Evolutionary conservation across 2,888 invertebrate genomes (phyloP), one percentile per base, ranked within the genome.

Genomic region (Drosophila tanythrix): DNA sequence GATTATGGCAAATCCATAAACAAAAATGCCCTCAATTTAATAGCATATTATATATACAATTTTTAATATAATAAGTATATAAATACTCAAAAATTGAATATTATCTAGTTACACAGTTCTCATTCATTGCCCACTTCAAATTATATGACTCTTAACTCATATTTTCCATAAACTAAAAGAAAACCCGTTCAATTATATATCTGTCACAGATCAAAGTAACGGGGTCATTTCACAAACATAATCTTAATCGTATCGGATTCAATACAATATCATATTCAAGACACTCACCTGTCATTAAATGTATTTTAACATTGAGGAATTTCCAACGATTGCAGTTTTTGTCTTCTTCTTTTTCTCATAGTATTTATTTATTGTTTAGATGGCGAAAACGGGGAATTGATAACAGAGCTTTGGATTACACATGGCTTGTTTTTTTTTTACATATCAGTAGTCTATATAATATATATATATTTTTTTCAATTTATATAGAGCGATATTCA

Each of bases 261-360:
- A 52, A 46, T 40, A 33, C 21, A 63, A 77, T 66, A 77, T 77
- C 73, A 64, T 40, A 29, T 76, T 61, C 21, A 38, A 29, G 18
- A 31, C 59, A 67, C 80, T 80, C 69, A 80, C 80, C 80, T 83
- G 79, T 69, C 48, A 18, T 55, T 8, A 66, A 48, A 52, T 66
- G 52, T 35, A 46, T 70, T 48, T 8, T 15, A 46, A 36, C 40
- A 55, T 70, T 60, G 25, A 58, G 79, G 70, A 81, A 84, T 81
- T 83, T 78, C 57, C 74, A 67, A 31, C 55, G 66, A 36, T 74
- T 81, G 84, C 81, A 81, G 51, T 68, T 79, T 60, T 79, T 51
- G 0, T 27, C 64, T 43, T 36, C 29, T 65, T 31, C 36, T 71
- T 67, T 50, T 25, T 40, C 59, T 11, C 52, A 40, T 53, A 57